A percentile compares a stretch with the other conserved stretches of the same genome.
Evolutionary conservation across 2,797 vertebrate species (phyloP).

Genomic region (Sebastes itinus): DNA sequence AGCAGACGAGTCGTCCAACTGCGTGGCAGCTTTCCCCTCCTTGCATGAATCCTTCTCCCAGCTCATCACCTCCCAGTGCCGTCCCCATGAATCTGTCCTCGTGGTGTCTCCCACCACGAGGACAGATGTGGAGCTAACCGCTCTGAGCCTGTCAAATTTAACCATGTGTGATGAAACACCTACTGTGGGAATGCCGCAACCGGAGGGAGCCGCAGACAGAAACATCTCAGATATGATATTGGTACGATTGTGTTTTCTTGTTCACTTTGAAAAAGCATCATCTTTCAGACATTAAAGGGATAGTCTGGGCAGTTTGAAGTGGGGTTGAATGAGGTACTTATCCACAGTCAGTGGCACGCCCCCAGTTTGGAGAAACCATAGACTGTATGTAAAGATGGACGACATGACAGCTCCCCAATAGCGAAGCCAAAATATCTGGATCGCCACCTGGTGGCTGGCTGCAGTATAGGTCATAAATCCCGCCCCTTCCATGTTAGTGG

Average conservation of each 20-base stretch:
- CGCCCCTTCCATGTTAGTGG: no score
- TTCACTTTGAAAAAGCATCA: background rate
- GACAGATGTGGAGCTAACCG: background rate
- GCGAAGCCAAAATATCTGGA: no score
- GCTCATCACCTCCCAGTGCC: slow-evolving; percentile 56
- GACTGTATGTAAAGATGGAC: no score
- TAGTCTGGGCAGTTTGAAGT: no score
- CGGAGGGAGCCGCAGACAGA: slow-evolving; percentile 28
- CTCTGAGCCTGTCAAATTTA: slow-evolving; percentile 22
- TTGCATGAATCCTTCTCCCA: slow-evolving; percentile 63
- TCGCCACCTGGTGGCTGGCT: no score
- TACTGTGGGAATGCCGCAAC: background rate
- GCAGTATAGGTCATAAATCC: no score
- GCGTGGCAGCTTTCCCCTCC: background rate
- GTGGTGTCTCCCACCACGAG: slow-evolving; percentile 6
- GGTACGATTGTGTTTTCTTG: slow-evolving; percentile 27
- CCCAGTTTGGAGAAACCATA: no score
- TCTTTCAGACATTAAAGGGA: background rate
- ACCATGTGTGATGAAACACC: background rate
- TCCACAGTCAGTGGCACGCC: no score
- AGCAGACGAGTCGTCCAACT: slow-evolving; percentile 22
- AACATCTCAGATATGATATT: slow-evolving; percentile 54
- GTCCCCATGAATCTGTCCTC: slow-evolving; percentile 35
- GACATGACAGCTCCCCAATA: no score
- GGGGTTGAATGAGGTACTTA: no score